A percentile compares a stretch with the other conserved stretches of the same genome.
These are phyloP conservation scores for Pseudomugil tenellus DNA, from an alignment of 2,797 vertebrate species.

Conservation along the genomic window DNA sequence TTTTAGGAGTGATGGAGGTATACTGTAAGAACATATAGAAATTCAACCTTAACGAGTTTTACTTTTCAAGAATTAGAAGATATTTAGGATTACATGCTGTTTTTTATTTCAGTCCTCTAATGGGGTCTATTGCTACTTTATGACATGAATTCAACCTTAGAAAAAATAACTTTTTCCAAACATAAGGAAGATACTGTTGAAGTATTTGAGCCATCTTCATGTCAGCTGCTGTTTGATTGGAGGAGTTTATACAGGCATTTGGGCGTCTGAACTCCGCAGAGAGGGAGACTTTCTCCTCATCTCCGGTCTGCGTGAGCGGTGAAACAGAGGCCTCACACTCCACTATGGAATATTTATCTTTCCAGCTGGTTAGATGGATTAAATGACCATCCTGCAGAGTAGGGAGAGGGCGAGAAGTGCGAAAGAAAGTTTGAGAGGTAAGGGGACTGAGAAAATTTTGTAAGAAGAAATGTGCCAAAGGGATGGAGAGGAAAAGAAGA, in stretches of 20 bases:
- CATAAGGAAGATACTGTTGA: slow-evolving; percentile 8
- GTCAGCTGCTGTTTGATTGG: slow-evolving; percentile 55
- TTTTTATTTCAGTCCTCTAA: slow-evolving; percentile 3
- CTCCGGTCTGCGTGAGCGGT: slow-evolving; percentile 74
- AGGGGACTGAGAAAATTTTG: slow-evolving; percentile 63
- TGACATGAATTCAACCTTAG: slow-evolving; percentile 21
- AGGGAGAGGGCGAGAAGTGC: slow-evolving; percentile 46
- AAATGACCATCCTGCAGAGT: slow-evolving; percentile 78
- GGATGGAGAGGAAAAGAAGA: slow-evolving; percentile 32
- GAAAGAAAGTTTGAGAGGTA: slow-evolving; percentile 48
- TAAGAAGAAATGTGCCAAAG: slow-evolving; percentile 49
- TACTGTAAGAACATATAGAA: slow-evolving; percentile 23
- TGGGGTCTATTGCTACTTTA: slow-evolving; percentile 10
- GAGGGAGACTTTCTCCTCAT: slow-evolving; percentile 72
- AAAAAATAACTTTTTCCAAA: slow-evolving; percentile 12
- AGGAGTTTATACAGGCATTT: slow-evolving; percentile 69
- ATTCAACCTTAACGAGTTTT: not conserved
- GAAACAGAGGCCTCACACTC: slow-evolving; percentile 76
- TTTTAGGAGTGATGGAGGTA: slow-evolving; percentile 45
- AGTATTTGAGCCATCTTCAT: slow-evolving; percentile 38
- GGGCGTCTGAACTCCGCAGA: slow-evolving; percentile 50
- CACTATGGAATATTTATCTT: slow-evolving; percentile 83
- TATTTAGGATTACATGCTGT: not conserved
- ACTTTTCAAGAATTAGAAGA: not conserved
- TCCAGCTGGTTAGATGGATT: slow-evolving; percentile 83